Base-by-base conservation (phyloP, 2,888 invertebrate genomes). In the Peribatodes rhomboidaria region DNA sequence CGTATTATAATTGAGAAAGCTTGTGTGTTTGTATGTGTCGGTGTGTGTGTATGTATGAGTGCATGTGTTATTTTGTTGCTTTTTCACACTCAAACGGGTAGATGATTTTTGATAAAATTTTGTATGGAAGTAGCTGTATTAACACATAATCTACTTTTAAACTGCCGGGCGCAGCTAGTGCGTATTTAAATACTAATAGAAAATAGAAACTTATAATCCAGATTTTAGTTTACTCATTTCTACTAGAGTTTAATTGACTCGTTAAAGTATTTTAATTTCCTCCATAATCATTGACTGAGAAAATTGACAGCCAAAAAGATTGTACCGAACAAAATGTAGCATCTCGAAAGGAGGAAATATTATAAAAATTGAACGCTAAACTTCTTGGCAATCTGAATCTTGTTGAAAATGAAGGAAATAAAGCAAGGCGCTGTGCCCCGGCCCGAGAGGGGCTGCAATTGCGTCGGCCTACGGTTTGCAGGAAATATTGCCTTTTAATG, bases 341-440 rank as follows among this genome's bases (percentile, higher is more conserved):
- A 78, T 76, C 70, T 76, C 42, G 68, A 78, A 78, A 80, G 72
- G 74, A 81, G 73, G 79, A 80, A 81, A 81, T 82, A 77, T 81
- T 83, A 80, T 81, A 83, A 79, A 86, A 86, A 86, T 86, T 84
- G 84, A 84, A 86, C 79, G 81, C 74, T 81, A 84, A 86, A 85
- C 80, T 86, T 87, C 84, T 83, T 84, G 83, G 85, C 84, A 88
- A 85, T 88, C 79, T 81, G 82, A 84, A 80, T 83, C 81, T 83
- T 78, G 84, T 82, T 82, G 77, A 80, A 85, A 87, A 85, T 84
- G 83, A 86, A 83, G 83, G 83, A 87, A 88, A 89, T 86, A 87
- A 84, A 87, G 81, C 79, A 80, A 82, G 81, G 77, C 80, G 77
- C 78, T 66, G 77, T 76, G 73, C 71, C 18, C 42, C 49, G 42